A percentile compares a stretch with the other conserved stretches of the same genome.
Conservation (phyloP, 2,113 vertebrate species). For the Nothocercus julius region DNA sequence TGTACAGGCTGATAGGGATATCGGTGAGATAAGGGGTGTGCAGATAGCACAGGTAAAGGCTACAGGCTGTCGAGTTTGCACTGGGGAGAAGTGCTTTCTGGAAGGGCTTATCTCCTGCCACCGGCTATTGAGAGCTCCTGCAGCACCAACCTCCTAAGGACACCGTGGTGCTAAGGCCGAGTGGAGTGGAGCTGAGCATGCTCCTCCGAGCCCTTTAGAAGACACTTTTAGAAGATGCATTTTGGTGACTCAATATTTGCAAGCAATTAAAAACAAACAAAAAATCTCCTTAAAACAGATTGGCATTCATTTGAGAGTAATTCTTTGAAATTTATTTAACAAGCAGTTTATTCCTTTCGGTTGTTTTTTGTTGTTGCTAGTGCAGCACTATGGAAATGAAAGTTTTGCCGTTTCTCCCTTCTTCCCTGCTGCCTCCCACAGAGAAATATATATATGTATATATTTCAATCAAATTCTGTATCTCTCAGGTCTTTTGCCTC, state of each 20-base stretch:
- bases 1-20: conserved; percentile 21
- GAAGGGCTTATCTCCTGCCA: neutral
- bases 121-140: neutral
- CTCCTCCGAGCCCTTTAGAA: neutral
- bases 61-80: neutral
- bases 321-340: conserved; percentile 23
- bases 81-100: neutral
- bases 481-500: neutral
- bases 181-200: neutral
- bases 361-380: conserved; percentile 32
- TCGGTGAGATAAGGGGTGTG: conserved; percentile 49
- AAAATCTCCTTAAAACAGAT: neutral
- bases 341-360: conserved; percentile 42
- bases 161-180: fast-evolving
- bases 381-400: conserved; percentile 10
- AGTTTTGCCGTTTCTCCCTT: neutral
- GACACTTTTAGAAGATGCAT: neutral
- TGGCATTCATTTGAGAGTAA: conserved; percentile 31
- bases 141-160: fast-evolving
- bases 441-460: neutral
- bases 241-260: neutral
- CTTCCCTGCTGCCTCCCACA: neutral
- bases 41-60: conserved; percentile 25
- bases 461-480: neutral
- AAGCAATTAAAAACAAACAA: neutral